Conservation (phyloP, 2,113 vertebrate genomes). For the Eupsittula cactorum region DNA sequence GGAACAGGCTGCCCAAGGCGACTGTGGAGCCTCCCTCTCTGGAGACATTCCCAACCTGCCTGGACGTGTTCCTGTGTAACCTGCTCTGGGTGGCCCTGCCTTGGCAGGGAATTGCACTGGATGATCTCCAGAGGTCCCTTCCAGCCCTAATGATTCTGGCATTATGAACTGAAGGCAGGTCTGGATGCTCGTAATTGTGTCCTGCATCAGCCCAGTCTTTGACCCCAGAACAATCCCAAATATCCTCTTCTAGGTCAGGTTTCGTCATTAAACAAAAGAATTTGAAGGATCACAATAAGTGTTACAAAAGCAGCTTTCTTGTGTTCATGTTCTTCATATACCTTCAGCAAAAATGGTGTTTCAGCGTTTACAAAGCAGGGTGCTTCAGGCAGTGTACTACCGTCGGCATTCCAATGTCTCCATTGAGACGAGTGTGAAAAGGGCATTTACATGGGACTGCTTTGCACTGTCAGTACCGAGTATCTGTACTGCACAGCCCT, state of each 20-base stretch:
- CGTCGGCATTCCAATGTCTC: fast-evolving
- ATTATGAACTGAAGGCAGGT: neutral
- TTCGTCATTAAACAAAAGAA: neutral
- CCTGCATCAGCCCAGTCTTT: neutral
- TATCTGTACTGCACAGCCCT: neutral
- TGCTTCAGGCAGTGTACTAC: neutral
- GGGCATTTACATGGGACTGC: fast-evolving
- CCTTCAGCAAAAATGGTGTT: neutral
- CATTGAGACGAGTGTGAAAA: fast-evolving
- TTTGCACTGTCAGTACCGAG: fast-evolving
- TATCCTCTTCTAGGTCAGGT: fast-evolving
- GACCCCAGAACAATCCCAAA: neutral
- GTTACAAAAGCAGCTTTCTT: fast-evolving
- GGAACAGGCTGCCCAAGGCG: neutral
- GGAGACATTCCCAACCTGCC: neutral
- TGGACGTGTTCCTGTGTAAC: neutral
- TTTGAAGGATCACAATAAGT: fast-evolving
- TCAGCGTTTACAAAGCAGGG: neutral
- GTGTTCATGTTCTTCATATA: fast-evolving
- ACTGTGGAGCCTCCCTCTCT: neutral
- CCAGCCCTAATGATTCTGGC: neutral
- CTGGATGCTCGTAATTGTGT: fast-evolving
- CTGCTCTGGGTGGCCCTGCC: neutral
- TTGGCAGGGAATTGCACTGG: neutral
- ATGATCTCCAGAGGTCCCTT: neutral